Base-by-base conservation (phyloP, 2,113 vertebrate genomes). In the Diglossa brunneiventris region DNA sequence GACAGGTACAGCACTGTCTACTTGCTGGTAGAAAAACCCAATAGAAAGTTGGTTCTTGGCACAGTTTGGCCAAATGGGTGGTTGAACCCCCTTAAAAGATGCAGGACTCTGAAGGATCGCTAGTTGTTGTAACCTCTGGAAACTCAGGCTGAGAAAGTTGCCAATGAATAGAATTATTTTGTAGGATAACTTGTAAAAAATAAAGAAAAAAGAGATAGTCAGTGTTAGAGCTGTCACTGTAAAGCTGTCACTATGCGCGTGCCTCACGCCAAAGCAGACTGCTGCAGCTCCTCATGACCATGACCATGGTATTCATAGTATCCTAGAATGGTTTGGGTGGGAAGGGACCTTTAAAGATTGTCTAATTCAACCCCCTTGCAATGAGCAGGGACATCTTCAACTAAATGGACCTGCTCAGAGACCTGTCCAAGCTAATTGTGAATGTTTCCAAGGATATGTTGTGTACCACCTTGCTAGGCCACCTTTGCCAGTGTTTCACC, bases 1-100 rank as follows among this genome's bases (percentile, higher is more conserved):
- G 72, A 61, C 0, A 11, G 79, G 33, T 56, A 47, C 24, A 35
- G n/a, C 21, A 37, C 33, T 0, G 0, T 33, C 46, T 67, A 6
- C 47, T 83, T 64, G n/a, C 17, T 53, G 28, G 16, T 53, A 53
- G 52, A 30, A 81, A 91, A 90, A 76, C n/a, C 18, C 4, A 1
- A 6, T 4, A 33, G 72, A 74, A 88, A 56, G 59, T 33, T 9
- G 39, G 15, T 17, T 81, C 53, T 74, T 23, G 47, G 28, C 22
- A 20, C 8, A 4, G 28, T 80, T 76, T 74, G 39, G 21, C 39
- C 42, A 83, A 90, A 90, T 11, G 41, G 22, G 15, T 52, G 28
- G 22, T 1, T 47, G 28, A 74, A 44, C 9, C 20, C 24, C 17
- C 26, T 27, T 26, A 18, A 49, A 86, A 70, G 27, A 39, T 15